phyloP scores from a whole-genome alignment of 2,797 vertebrate genomes.

The Microtus californicus region DNA sequence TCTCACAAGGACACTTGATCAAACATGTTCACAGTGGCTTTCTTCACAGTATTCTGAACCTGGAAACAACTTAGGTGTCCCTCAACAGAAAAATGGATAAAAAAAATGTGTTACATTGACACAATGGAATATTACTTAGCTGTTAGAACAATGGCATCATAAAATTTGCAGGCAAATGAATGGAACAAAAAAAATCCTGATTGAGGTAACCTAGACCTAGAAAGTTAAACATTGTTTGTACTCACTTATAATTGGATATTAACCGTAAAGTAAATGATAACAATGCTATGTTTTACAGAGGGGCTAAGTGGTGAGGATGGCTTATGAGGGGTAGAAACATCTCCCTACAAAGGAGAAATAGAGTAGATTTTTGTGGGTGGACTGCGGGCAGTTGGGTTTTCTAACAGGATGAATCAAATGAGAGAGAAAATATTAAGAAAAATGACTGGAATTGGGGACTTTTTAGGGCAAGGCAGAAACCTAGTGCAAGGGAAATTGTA shows the following conservation, averaged over 20 bases:
- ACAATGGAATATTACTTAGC: neutral
- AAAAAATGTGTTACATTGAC: neutral
- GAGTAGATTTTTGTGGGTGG: neutral
- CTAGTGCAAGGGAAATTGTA: neutral
- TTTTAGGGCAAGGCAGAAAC: neutral
- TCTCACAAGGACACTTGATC: neutral
- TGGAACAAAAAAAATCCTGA: neutral
- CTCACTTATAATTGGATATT: neutral
- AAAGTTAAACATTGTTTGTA: neutral
- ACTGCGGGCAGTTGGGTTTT: neutral
- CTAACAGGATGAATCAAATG: neutral
- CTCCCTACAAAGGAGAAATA: neutral
- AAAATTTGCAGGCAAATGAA: neutral
- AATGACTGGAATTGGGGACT: neutral
- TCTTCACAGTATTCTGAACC: neutral
- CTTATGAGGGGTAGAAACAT: neutral
- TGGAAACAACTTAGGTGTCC: neutral
- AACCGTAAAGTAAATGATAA: neutral
- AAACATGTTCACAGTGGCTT: neutral
- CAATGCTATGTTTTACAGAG: neutral
- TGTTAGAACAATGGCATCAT: neutral
- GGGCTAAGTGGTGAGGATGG: neutral
- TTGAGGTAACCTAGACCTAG: neutral
- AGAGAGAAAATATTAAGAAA: neutral
- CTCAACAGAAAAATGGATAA: neutral